phyloP scores from a whole-genome alignment of 2,888 invertebrate species.

The Andrena flavipes region DNA sequence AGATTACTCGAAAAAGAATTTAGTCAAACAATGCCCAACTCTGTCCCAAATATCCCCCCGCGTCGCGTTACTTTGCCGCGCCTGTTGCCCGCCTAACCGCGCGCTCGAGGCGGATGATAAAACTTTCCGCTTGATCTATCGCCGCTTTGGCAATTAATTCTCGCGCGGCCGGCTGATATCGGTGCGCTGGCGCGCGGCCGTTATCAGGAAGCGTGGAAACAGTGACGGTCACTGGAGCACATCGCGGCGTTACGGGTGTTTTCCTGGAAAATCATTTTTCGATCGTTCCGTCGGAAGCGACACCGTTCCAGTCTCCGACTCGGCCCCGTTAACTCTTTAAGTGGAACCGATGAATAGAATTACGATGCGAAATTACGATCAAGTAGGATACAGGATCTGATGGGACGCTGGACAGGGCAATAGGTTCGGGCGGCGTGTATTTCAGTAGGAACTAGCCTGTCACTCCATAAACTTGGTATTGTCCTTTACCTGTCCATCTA shows the following conservation, averaged over 20 bases:
- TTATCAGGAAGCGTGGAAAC: slow-evolving; percentile 61
- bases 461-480: too few species aligned
- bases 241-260: slow-evolving; percentile 48
- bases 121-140: slow-evolving; percentile 66
- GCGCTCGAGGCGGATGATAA: slow-evolving; percentile 51
- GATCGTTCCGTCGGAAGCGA: slow-evolving; percentile 49
- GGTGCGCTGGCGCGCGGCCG: slow-evolving; percentile 37
- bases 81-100: slow-evolving; percentile 22
- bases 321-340: not conserved
- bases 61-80: slow-evolving; percentile 29
- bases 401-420: too few species aligned
- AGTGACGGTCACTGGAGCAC: slow-evolving; percentile 53
- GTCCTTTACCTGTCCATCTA: slow-evolving; percentile 28
- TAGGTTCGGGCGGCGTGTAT: too few species aligned
- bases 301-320: slow-evolving; percentile 7
- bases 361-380: not conserved
- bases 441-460: too few species aligned
- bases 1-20: too few species aligned
- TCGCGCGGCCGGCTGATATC: slow-evolving; percentile 55
- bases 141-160: slow-evolving; percentile 66
- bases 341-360: not conserved
- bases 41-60: slow-evolving; percentile 47
- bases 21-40: not conserved
- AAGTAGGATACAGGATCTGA: not conserved
- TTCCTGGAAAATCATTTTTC: slow-evolving; percentile 61